phyloP scores from a whole-genome alignment of 64 coral and sea anemone genomes.

The Pocillopora verrucosa region DNA sequence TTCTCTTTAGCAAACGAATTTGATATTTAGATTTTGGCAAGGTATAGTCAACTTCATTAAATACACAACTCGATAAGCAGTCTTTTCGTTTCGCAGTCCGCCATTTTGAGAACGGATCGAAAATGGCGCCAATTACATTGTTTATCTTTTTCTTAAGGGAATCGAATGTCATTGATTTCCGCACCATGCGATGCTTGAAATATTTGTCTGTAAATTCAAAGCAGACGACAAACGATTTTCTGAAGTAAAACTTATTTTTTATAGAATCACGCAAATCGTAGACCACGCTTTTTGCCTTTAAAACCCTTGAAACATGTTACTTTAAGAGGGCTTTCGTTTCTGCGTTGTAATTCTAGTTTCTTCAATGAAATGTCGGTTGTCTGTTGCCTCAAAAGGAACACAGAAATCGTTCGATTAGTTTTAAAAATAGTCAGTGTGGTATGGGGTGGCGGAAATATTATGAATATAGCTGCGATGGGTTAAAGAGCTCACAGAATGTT shows the following conservation, averaged over 20 bases:
- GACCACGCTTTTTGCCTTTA: not conserved
- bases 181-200: not conserved
- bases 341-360: no score
- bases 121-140: not conserved
- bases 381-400: no score
- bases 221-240: not conserved
- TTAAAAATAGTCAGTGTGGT: no score
- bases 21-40: not conserved
- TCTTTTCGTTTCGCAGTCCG: not conserved
- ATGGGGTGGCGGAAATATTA: no score
- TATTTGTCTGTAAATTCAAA: not conserved
- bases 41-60: not conserved
- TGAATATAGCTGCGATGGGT: no score
- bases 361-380: no score
- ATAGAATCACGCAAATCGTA: not conserved
- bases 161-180: not conserved
- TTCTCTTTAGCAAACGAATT: not conserved
- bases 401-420: no score
- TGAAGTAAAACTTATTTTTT: not conserved
- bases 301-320: not conserved
- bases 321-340: no score
- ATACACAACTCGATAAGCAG: conserved; percentile 3
- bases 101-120: not conserved
- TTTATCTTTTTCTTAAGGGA: not conserved
- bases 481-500: no score